Evolutionary conservation across 2,113 vertebrate species (phyloP).

Genomic region (Bungarus multicinctus): DNA sequence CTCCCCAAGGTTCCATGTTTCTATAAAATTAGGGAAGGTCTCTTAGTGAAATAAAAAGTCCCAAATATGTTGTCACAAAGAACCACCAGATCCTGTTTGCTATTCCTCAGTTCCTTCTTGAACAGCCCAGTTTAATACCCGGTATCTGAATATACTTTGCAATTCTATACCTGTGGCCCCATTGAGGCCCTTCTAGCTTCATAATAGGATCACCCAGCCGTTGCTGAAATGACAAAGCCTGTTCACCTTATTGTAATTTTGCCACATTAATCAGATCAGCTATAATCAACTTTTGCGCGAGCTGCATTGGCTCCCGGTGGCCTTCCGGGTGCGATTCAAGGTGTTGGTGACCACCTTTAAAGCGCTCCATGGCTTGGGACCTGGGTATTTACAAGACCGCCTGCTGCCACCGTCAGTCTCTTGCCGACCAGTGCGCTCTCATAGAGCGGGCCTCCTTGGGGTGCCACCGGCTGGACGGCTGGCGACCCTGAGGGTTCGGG

Average conservation of each 20-base stretch:
- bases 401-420: too few species aligned
- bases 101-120: not conserved
- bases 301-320: too few species aligned
- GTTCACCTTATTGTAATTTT: not conserved
- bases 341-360: too few species aligned
- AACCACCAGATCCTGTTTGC: not conserved
- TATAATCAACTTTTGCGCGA: too few species aligned
- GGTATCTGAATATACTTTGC: not conserved
- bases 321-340: too few species aligned
- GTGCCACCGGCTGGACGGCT: too few species aligned
- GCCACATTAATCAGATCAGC: not conserved
- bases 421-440: too few species aligned
- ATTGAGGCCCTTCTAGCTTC: not conserved
- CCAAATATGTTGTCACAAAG: not conserved
- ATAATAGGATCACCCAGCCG: too few species aligned
- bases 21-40: not conserved
- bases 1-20: conserved; percentile 12
- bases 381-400: too few species aligned
- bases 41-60: not conserved
- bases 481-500: too few species aligned
- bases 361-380: too few species aligned
- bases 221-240: not conserved
- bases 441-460: too few species aligned
- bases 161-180: not conserved
- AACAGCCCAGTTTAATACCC: not conserved